Evolutionary conservation across 1,140 invertebrate genomes (phyloP).

Genomic region (Philopotamus ludificatus): DNA sequence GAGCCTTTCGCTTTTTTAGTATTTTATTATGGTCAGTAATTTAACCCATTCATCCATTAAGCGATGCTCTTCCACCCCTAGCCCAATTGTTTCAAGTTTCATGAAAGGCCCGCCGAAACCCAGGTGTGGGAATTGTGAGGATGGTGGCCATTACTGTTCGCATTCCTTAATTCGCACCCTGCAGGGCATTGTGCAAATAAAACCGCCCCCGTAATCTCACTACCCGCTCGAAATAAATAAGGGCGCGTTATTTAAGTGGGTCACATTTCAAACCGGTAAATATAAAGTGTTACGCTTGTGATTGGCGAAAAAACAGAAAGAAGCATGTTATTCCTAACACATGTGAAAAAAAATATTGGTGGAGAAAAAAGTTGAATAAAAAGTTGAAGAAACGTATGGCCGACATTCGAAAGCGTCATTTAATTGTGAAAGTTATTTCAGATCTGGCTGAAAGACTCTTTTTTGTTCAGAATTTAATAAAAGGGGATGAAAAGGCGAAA

Average conservation of each 20-base stretch:
- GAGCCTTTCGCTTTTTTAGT: too few relatives aligned
- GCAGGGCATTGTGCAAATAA: conserved; percentile 1
- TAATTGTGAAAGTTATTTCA: not conserved
- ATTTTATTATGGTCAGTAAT: too few relatives aligned
- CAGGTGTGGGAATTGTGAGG: not conserved
- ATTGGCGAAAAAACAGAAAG: not conserved
- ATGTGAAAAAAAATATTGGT: not conserved
- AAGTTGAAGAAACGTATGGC: not conserved
- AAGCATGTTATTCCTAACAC: not conserved
- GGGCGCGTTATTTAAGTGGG: not conserved
- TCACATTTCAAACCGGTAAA: not conserved
- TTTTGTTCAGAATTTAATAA: not conserved
- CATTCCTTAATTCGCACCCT: not conserved
- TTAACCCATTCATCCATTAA: too few relatives aligned
- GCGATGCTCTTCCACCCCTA: too few relatives aligned
- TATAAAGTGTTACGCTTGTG: not conserved
- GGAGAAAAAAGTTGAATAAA: too few relatives aligned
- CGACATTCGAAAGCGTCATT: not conserved
- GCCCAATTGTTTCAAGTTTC: not conserved
- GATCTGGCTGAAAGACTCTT: too few relatives aligned
- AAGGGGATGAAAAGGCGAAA: not conserved
- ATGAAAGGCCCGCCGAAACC: not conserved
- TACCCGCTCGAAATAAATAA: conserved; percentile 7
- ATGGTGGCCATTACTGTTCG: not conserved
- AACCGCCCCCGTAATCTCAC: conserved; percentile 5